A percentile compares a stretch with the other conserved stretches of the same genome.
Conservation (phyloP, 2,888 invertebrate genomes). For the Euzetes globulus region DNA sequence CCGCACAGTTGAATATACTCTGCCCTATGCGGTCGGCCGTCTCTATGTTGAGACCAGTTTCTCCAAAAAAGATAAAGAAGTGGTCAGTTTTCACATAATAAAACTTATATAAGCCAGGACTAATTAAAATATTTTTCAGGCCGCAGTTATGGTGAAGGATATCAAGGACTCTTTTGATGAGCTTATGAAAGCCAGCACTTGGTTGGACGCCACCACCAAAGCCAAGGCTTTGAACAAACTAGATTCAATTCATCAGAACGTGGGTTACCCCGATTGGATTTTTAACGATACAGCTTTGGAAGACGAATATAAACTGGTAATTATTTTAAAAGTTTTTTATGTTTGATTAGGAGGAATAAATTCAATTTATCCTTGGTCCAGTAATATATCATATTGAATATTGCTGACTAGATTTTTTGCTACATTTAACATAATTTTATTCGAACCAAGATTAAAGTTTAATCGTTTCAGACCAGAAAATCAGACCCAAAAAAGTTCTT, state of each 20-base stretch:
- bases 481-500: slow-evolving; percentile 11
- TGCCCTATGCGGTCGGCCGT: slow-evolving; percentile 49
- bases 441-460: too few species aligned
- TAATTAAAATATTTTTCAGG: neutral
- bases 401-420: neutral
- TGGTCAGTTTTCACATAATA: slow-evolving; percentile 45
- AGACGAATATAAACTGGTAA: slow-evolving; percentile 45
- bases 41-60: slow-evolving; percentile 49
- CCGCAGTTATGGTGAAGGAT: slow-evolving; percentile 43
- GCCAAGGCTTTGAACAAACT: slow-evolving; percentile 51
- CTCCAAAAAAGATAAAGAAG: slow-evolving; percentile 46
- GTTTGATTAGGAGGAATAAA: too few species aligned
- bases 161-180: slow-evolving; percentile 51
- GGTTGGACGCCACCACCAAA: slow-evolving; percentile 54
- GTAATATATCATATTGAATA: too few species aligned
- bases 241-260: slow-evolving; percentile 49
- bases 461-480: neutral
- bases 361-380: too few species aligned
- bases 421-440: too few species aligned
- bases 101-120: slow-evolving; percentile 5
- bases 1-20: slow-evolving; percentile 46
- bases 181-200: slow-evolving; percentile 49
- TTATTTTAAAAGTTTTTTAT: neutral
- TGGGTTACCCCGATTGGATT: slow-evolving; percentile 50
- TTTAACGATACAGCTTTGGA: slow-evolving; percentile 45